Evolutionary conservation across 2,888 invertebrate species (phyloP).

Genomic region (Tipula confusa): DNA sequence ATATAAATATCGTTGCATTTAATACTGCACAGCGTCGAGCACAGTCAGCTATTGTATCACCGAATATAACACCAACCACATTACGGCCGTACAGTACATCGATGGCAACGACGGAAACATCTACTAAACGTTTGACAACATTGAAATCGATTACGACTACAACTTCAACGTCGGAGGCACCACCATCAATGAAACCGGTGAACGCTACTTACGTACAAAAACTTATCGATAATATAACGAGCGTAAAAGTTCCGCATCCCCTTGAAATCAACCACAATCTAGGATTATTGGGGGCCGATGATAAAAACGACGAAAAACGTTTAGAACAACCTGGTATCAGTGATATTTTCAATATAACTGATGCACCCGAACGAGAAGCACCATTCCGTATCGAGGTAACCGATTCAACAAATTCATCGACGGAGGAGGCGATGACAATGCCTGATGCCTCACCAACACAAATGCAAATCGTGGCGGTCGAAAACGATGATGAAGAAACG

Average conservation of each 20-base stretch:
- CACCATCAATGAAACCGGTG: background rate
- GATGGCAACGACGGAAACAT: background rate
- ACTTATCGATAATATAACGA: background rate
- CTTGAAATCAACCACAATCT: background rate
- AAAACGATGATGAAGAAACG: background rate
- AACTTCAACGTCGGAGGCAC: background rate
- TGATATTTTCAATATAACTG: background rate
- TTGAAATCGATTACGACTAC: background rate
- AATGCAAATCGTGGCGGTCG: background rate
- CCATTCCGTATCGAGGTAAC: background rate
- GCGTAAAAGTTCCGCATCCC: background rate
- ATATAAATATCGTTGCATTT: constrained; percentile 41
- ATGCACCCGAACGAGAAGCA: background rate
- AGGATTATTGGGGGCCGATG: background rate
- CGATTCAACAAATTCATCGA: background rate
- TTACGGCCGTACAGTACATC: background rate
- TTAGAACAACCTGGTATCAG: background rate
- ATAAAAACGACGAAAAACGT: background rate
- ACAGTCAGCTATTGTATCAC: background rate
- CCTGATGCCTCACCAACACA: background rate
- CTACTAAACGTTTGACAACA: background rate
- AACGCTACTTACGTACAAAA: background rate
- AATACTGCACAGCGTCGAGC: constrained; percentile 28
- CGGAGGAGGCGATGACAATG: background rate
- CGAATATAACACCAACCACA: background rate